Base-by-base conservation (phyloP, 2,797 vertebrate species). In the Adelosebastes latens region DNA sequence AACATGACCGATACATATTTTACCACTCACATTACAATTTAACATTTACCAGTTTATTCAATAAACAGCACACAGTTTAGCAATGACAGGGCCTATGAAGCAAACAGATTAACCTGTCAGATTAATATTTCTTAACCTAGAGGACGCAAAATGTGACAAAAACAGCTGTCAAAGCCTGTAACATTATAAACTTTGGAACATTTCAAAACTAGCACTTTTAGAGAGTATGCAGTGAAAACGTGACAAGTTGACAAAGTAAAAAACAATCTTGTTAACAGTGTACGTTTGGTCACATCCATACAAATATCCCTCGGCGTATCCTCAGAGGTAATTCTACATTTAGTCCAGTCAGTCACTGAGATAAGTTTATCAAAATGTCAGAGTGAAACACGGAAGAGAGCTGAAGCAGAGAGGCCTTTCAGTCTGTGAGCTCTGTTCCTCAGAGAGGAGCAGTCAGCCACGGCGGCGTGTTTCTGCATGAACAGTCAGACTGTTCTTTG, bases 391-490 rank as follows among this genome's bases (percentile, higher is more conserved):
- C 46, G 22, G 42, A 42, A 53, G 42, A 4, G 8, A 77, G 59
- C 65, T 31, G 55, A 78, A 63, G 72, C 62, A 53, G 27, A 81
- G 22, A 80, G 25, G 55, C 52, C 52, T 64, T 70, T 53, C 42
- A 76, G 58, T 55, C 72, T 20, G 64, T 12, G 16, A 82, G 59
- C 27, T 32, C 1, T 1, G 77, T 8, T 79, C 85, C 77, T 86
- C 29, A 10, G 78, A 67, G 85, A 85, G 36, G 22, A 84, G 46
- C 53, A 22, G 76, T 86, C 81, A 34, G 72, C 77, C 72, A 58
- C 0, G 36, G 14, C 49, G 36, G 59, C 4, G 55, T 29, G 71
- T 81, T 86, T 88, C 83, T 87, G 80, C 86, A 80, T 75, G 67
- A 80, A 63, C 16, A 53, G 25, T 72, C 80, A 67, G 63, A 27